Evolutionary conservation across 1,140 invertebrate genomes (phyloP), one percentile per base, ranked within the genome.

Genomic region (Cotesia vestalis): DNA sequence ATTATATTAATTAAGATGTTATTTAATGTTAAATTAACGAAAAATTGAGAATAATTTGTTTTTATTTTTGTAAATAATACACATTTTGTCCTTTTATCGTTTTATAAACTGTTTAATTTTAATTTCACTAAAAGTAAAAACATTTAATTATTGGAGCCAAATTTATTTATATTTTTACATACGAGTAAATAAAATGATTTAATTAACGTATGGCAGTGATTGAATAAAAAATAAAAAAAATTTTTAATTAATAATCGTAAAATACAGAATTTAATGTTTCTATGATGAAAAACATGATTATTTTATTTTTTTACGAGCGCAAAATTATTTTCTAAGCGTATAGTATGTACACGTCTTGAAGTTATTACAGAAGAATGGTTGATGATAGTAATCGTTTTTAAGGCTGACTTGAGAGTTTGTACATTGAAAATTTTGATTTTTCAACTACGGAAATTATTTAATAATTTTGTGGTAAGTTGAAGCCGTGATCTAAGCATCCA

Each of bases 391-490:
- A 66, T 51, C 17, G 3, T 62, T 36, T 62, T 38, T 63, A 38
- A 57, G 34, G 9, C 12, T 62, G 69, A 72, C 12, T 64, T n/a
- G 17, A 75, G 73, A 75, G 78, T 79, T 81, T 80, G 66, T 79
- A 78, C 74, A 79, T 76, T 71, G 82, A 82, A 76, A 82, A n/a
- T 73, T 71, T 53, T 38, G 34, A 46, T 63, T 75, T 80, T 85
- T 87, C 83, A 87, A 78, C 85, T 87, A 71, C 83, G 84, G 76
- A 85, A 79, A 73, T 76, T 83, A 59, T 79, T 86, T n/a, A 87
- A 51, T 17, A 86, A 75, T 78, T 85, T 86, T n/a, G 82, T 73
- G 40, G 84, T 85, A 34, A 78, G 74, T 66, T 79, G 75, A 17
- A 80, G 72, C 9, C 85, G 81, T 53, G 77, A 80, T 74, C 81